Conservation (phyloP, 2,888 invertebrate species). For the Terebella lapidaria region DNA sequence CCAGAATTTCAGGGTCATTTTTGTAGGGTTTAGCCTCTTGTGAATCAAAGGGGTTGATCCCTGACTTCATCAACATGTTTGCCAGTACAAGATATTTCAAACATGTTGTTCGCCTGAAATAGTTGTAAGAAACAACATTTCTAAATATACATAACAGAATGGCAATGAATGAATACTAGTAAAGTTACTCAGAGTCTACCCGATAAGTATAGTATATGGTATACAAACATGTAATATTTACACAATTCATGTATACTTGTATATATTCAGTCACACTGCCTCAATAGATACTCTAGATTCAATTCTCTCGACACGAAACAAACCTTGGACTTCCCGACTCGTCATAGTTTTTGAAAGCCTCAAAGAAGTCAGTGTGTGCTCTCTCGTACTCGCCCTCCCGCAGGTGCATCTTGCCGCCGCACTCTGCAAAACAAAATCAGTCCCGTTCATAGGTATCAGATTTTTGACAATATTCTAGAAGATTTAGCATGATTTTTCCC, state of each 20-base stretch:
- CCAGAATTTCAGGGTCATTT: conserved; percentile 97
- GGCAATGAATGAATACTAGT: not conserved
- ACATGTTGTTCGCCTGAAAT: conserved; percentile 76
- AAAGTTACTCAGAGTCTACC: not conserved
- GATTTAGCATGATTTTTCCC: no score
- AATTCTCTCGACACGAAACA: not conserved
- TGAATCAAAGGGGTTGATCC: conserved; percentile 98
- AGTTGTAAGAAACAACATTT: no score
- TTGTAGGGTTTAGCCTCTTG: conserved; percentile 99
- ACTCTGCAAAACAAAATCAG: conserved; percentile 62
- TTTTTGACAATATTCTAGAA: no score
- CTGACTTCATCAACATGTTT: conserved; percentile 99
- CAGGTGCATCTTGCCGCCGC: conserved; percentile 99
- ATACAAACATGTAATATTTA: no score
- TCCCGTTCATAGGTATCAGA: not conserved
- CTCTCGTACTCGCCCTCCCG: conserved; percentile 97
- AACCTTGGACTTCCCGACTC: conserved; percentile 91
- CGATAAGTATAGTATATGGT: not conserved
- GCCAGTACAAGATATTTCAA: conserved; percentile 96
- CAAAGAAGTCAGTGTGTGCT: conserved; percentile 98
- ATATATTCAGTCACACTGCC: not conserved
- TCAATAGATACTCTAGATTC: not conserved
- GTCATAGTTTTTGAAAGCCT: conserved; percentile 99
- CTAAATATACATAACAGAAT: not conserved
- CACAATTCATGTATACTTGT: no score